Percentiles rank a stretch among this genome's conserved stretches.
phyloP scores from a whole-genome alignment of 2,113 vertebrate genomes.

The Cygnus buccinator region DNA sequence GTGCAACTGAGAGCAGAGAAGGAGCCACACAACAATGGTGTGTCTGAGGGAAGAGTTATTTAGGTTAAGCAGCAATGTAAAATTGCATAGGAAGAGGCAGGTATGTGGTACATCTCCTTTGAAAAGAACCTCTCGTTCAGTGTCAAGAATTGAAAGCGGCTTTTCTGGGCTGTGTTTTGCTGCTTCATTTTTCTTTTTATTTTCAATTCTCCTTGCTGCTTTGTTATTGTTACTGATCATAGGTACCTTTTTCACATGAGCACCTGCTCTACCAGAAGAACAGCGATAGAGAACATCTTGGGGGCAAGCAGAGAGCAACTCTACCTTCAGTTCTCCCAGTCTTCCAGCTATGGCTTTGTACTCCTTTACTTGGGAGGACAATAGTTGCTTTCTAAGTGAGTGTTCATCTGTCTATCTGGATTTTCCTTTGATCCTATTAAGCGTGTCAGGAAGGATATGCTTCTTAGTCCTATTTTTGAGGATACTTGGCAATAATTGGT shows the following conservation, averaged over 20 bases:
- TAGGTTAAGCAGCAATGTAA: neutral
- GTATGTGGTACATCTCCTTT: neutral
- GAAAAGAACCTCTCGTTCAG: neutral
- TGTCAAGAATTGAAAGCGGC: neutral
- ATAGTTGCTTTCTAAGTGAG: neutral
- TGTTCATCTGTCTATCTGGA: neutral
- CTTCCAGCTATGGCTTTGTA: neutral
- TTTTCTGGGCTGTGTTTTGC: neutral
- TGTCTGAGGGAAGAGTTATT: neutral
- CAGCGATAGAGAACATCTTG: neutral
- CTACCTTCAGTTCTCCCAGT: neutral
- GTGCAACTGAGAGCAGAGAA: neutral
- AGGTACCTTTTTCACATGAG: neutral
- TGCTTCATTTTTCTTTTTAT: neutral
- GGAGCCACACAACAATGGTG: neutral
- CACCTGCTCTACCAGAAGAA: neutral
- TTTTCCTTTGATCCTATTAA: neutral
- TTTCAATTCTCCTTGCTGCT: constrained; percentile 16
- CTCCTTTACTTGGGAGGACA: neutral
- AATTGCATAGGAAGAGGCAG: neutral
- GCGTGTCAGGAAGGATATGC: neutral
- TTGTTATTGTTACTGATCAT: neutral
- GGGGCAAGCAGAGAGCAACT: neutral
- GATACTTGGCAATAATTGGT: neutral
- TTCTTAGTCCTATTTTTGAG: neutral